Evolutionary conservation across 2,113 vertebrate genomes (phyloP).

Genomic region (Salvator merianae): DNA sequence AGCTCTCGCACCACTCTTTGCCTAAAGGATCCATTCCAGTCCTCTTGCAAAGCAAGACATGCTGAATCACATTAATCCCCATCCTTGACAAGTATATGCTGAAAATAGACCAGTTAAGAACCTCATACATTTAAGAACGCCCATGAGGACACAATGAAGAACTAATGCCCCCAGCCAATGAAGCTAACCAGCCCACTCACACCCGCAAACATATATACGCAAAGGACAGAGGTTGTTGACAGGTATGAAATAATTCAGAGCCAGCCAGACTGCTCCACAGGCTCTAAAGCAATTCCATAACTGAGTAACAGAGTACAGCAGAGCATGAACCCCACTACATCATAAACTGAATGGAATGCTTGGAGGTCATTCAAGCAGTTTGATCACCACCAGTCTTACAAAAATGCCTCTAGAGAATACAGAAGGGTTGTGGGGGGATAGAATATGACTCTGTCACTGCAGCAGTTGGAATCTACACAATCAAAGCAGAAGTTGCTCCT

Average conservation of each 20-base stretch:
- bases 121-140: background rate
- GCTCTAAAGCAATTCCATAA: constrained; percentile 74
- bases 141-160: constrained; percentile 1
- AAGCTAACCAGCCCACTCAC: constrained; percentile 63
- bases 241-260: constrained; percentile 69
- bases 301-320: constrained; percentile 73
- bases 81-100: background rate
- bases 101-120: background rate
- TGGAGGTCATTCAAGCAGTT: constrained; percentile 67
- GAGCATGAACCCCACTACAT: constrained; percentile 72
- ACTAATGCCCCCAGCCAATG: constrained; percentile 64
- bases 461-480: constrained; percentile 48
- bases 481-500: background rate
- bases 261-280: constrained; percentile 67
- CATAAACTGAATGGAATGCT: constrained; percentile 75
- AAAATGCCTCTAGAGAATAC: constrained; percentile 68
- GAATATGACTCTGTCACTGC: constrained; percentile 46
- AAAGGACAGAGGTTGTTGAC: constrained; percentile 65
- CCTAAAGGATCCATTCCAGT: background rate
- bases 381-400: constrained; percentile 60
- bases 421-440: background rate
- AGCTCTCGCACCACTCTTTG: background rate
- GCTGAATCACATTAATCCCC: background rate
- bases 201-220: constrained; percentile 58
- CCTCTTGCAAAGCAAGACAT: background rate